A percentile compares a stretch with the other conserved stretches of the same genome.
Evolutionary conservation across 2,797 vertebrate genomes (phyloP).

Genomic region (Glyptemys insculpta): DNA sequence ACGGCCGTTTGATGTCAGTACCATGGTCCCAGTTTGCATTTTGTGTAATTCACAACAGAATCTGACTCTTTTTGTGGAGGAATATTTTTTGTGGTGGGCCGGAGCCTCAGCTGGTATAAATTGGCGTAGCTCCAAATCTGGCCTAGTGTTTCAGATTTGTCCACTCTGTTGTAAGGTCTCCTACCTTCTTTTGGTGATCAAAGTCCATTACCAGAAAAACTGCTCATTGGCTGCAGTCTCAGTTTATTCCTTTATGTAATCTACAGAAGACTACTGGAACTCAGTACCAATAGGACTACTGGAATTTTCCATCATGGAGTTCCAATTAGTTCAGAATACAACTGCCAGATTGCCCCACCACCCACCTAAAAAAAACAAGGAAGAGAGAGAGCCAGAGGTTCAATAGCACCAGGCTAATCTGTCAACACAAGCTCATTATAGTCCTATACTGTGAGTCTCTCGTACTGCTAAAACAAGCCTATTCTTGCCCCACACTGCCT

Average conservation of each 20-base stretch:
- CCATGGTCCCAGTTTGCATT: accelerated
- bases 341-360: neutral
- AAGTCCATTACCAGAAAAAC: neutral
- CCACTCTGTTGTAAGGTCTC: neutral
- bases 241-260: neutral
- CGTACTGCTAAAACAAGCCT: constrained; percentile 55
- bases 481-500: constrained; percentile 56
- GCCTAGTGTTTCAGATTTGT: neutral
- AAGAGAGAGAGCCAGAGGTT: constrained; percentile 41
- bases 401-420: constrained; percentile 56
- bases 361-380: neutral
- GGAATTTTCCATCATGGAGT: neutral
- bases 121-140: neutral
- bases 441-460: constrained; percentile 19
- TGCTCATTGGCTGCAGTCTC: accelerated
- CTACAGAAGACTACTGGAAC: neutral
- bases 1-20: neutral
- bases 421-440: constrained; percentile 70
- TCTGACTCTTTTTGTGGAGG: neutral
- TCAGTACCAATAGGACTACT: neutral
- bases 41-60: neutral
- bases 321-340: neutral
- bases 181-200: neutral
- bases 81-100: neutral
- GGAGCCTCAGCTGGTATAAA: accelerated